Conservation (phyloP, 2,888 invertebrate genomes). For the Cotesia congregata region DNA sequence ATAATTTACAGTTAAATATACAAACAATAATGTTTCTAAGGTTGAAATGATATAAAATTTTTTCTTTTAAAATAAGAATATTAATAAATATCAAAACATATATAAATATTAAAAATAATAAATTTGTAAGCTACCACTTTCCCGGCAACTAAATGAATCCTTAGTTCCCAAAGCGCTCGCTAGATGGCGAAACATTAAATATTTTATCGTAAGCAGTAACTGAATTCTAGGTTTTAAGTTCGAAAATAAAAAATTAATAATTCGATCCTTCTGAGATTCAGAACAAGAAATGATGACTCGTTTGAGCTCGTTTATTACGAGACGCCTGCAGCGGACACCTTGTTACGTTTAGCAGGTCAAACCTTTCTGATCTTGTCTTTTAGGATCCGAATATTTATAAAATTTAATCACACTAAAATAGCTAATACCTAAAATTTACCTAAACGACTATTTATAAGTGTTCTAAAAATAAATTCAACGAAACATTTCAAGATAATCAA, state of each 20-base stretch:
- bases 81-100: too few species aligned
- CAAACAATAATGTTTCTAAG: too few species aligned
- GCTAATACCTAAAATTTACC: too few species aligned
- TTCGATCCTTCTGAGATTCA: constrained; percentile 63
- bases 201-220: background rate
- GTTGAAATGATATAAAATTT: too few species aligned
- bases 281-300: constrained; percentile 66
- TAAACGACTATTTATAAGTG: too few species aligned
- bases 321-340: constrained; percentile 61
- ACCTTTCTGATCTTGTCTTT: constrained; percentile 66
- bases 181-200: background rate
- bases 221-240: background rate
- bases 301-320: constrained; percentile 59
- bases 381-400: background rate
- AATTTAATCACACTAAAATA: too few species aligned
- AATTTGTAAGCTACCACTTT: too few species aligned
- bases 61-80: too few species aligned
- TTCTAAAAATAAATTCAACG: background rate
- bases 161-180: background rate
- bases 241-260: background rate
- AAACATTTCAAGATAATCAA: background rate
- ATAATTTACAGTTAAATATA: too few species aligned
- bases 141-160: too few species aligned
- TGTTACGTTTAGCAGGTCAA: constrained; percentile 67
- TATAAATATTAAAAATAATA: too few species aligned